A percentile compares a stretch with the other conserved stretches of the same genome.
Evolutionary conservation across 2,797 vertebrate species (phyloP).

Genomic region (Rhadinocentrus ornatus): DNA sequence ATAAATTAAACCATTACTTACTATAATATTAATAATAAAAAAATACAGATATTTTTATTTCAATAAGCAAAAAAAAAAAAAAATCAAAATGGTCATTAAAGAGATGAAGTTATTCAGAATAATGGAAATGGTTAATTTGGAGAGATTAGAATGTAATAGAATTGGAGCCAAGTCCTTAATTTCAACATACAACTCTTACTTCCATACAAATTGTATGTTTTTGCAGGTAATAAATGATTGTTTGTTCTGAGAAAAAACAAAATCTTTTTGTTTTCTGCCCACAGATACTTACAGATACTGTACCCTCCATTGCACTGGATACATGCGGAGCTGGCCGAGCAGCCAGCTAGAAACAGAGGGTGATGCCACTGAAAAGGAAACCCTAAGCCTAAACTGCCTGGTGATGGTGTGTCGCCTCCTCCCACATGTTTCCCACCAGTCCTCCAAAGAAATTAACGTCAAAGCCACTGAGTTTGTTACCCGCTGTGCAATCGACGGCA

Average conservation of each 20-base stretch:
- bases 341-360: conserved; percentile 90
- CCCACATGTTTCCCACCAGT: conserved; percentile 82
- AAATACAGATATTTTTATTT: too few species aligned
- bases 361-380: conserved; percentile 85
- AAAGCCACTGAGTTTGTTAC: conserved; percentile 92
- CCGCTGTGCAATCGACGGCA: conserved; percentile 94
- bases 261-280: background rate
- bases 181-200: too few species aligned
- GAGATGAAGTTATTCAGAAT: background rate
- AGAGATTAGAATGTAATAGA: background rate
- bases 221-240: background rate
- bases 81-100: background rate
- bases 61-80: too few species aligned
- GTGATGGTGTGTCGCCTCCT: conserved; percentile 93
- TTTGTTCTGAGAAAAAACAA: background rate
- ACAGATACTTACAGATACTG: conserved; percentile 89
- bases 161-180: background rate
- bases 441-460: conserved; percentile 86
- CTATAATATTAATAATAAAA: too few species aligned
- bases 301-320: conserved; percentile 96
- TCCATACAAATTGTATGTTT: too few species aligned
- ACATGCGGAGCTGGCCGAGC: conserved; percentile 92
- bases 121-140: background rate
- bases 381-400: conserved; percentile 91
- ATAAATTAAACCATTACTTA: too few species aligned